phyloP scores from a whole-genome alignment of 1,140 invertebrate genomes.

The Heliothis subflexa region DNA sequence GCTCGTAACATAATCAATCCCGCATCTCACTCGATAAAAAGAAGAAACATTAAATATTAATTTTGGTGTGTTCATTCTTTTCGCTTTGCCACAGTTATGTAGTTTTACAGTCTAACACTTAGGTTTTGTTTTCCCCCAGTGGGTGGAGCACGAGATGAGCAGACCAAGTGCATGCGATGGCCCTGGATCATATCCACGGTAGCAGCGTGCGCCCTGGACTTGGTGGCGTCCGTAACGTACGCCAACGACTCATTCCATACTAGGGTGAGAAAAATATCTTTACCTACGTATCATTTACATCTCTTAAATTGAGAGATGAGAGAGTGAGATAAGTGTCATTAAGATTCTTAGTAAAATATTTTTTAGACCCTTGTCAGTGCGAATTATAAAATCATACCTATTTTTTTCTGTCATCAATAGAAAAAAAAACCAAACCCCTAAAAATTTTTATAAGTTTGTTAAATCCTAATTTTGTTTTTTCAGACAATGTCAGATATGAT shows the following conservation, averaged over 20 bases:
- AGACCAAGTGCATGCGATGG: conserved; percentile 62
- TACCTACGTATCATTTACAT: too few species aligned
- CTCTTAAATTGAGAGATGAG: too few species aligned
- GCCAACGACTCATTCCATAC: conserved; percentile 73
- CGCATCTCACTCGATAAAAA: too few species aligned
- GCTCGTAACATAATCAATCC: neutral
- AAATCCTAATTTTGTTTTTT: neutral
- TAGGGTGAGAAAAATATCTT: conserved; percentile 58
- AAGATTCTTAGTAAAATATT: too few species aligned
- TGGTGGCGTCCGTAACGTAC: conserved; percentile 68
- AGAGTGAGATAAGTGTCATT: too few species aligned
- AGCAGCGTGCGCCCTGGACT: conserved; percentile 56
- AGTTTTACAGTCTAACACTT: neutral
- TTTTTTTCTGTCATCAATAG: too few species aligned
- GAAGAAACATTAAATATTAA: too few species aligned
- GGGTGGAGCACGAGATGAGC: conserved; percentile 58
- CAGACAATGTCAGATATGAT: conserved; percentile 71
- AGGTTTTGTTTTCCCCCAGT: conserved; percentile 52
- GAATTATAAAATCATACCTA: too few species aligned
- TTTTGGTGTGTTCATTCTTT: too few species aligned
- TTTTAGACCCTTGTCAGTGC: too few species aligned
- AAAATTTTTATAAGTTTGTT: neutral
- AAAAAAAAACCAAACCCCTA: too few species aligned
- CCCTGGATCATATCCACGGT: conserved; percentile 67
- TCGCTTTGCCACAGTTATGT: neutral